Base-by-base conservation (phyloP, 2,797 vertebrate genomes). In the Acanthurus leucopareius region DNA sequence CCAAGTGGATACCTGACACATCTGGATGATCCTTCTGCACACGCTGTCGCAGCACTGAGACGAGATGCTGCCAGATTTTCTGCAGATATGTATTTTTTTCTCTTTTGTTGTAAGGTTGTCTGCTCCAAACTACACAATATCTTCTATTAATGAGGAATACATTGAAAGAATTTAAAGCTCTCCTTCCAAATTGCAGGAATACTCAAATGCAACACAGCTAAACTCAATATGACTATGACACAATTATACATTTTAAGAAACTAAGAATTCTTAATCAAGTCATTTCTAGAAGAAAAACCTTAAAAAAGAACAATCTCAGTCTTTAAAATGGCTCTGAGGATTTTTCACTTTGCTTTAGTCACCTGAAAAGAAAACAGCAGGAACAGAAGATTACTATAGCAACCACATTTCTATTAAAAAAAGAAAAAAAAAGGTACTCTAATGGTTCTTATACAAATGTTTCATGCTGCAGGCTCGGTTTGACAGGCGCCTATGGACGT, bases 1-100 rank as follows among this genome's bases (percentile, higher is more conserved):
- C 84, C 58, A 77, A 73, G 80, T 52, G 73, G 69, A 80, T 79
- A 67, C 62, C 66, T 78, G 87, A 83, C 70, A 80, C 75, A 69
- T 78, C 60, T 75, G 82, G 80, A 82, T 83, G 77, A 65, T 63
- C 44, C 60, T 42, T 54, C 57, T 32, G 28, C n/a, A 69, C 71
- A 75, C 51, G 8, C 42, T 47, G 25, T 3, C 3, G 48, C 48
- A 72, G 64, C 52, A 51, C 35, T 48, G 73, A 64, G 22, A 40
- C n/a, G 9, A 80, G 75, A 82, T 69, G 68, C 60, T 74, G 61
- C 83, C 80, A 74, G 75, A 66, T 69, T 78, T 75, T 64, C 45
- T 25, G 25, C 25, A 25, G 25, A 25, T 25, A 25, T 25, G 53
- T 59, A 45, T 22, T 48, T 11, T n/a, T 44, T 61, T 81, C 62